Conservation (phyloP, 2,888 invertebrate species). For the Eupsilia transversa region DNA sequence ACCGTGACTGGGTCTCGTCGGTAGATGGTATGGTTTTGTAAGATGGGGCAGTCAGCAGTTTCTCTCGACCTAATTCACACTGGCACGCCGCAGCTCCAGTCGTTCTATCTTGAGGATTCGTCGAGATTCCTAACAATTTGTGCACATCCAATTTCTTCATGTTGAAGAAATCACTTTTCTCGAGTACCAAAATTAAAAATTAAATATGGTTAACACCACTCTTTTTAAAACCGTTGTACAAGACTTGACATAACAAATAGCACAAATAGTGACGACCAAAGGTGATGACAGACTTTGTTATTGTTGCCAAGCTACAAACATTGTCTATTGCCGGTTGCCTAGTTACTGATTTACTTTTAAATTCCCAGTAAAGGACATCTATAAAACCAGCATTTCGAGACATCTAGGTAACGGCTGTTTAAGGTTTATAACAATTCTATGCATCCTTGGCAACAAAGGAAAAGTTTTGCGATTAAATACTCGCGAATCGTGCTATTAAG, state of each 20-base stretch:
- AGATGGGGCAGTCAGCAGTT: constrained; percentile 85
- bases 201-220: constrained; percentile 30
- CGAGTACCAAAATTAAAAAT: constrained; percentile 22
- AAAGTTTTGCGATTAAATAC: neutral
- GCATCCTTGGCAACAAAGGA: neutral
- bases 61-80: constrained; percentile 87
- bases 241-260: constrained; percentile 56
- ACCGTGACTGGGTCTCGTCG: constrained; percentile 77
- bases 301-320: constrained; percentile 74
- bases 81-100: constrained; percentile 81
- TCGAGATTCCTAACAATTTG: constrained; percentile 76
- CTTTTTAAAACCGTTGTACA: constrained; percentile 54
- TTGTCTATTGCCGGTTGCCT: constrained; percentile 46
- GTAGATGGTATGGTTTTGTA: constrained; percentile 74
- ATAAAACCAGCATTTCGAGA: constrained; percentile 6
- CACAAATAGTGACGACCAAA: no score
- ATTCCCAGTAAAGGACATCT: neutral
- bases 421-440: constrained; percentile 1
- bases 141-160: constrained; percentile 70
- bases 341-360: constrained; percentile 36
- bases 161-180: constrained; percentile 20
- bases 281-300: constrained; percentile 72
- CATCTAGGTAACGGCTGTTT: neutral
- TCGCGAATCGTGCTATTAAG: neutral
- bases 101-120: constrained; percentile 72